Evolutionary conservation across 2,113 vertebrate genomes (phyloP), one percentile per base, ranked within the genome.

Genomic region (Silurus glanis): DNA sequence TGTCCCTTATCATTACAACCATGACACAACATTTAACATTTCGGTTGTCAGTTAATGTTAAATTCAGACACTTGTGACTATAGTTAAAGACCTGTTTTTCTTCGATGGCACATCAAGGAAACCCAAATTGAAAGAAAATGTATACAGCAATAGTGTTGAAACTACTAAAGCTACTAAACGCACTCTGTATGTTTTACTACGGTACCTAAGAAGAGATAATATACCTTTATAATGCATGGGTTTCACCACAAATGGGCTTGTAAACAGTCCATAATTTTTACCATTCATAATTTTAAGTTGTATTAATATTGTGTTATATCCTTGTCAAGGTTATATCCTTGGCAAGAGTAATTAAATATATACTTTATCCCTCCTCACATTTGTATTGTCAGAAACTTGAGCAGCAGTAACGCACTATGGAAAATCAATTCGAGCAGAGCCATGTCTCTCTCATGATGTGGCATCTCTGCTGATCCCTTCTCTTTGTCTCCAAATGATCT

Each of bases 351-450:
- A 89, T 92, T 91, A 91, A 92, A 92, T 88, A 90, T 89, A 92
- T 91, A 90, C 82, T 85, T 89, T 78, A 67, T 84, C 9, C 84
- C 56, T 16, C 16, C 28, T 28, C 28, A 62, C 90, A 74, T 86
- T 83, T 90, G 89, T 92, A 90, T 93, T 90, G 92, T 93, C 91
- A 93, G 91, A 91, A 92, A 94, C 89, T 91, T 89, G 85, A 92
- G 92, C 81, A 88, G 90, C 89, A 88, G 71, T 82, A 84, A 91
- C 88, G 89, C 89, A 81, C 79, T 88, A 92, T 91, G 90, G 88
- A 91, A 94, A 94, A 95, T 95, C 94, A 90, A 94, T 95, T 92
- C 85, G n/a, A 56, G 91, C 89, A 87, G 91, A 67, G 91, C 85
- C 88, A 90, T 89, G 87, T 89, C 90, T 92, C 87, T 81, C 89